Evolutionary conservation across 2,113 vertebrate genomes (phyloP).

Genomic region (Tympanuchus pallidicinctus): DNA sequence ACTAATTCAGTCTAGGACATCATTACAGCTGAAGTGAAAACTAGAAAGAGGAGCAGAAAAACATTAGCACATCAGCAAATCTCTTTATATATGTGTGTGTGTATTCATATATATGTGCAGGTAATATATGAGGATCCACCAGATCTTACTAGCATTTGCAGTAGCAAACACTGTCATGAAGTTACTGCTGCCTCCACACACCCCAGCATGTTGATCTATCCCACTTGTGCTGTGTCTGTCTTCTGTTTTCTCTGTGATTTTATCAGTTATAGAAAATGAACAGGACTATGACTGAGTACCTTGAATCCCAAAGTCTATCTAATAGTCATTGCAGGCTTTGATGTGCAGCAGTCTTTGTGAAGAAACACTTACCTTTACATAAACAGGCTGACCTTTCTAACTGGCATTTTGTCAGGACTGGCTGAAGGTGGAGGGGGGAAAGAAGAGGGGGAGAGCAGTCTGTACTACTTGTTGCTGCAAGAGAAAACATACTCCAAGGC

Average conservation of each 20-base stretch:
- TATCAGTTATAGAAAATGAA: neutral
- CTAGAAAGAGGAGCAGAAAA: slow-evolving; percentile 24
- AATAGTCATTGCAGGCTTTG: neutral
- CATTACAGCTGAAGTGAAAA: neutral
- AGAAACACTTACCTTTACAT: neutral
- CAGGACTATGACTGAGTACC: neutral
- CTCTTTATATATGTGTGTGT: neutral
- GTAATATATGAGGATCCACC: neutral
- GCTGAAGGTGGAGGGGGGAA: neutral
- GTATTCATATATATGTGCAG: neutral
- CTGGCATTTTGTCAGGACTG: neutral
- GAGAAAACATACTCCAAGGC: neutral
- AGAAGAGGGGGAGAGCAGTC: neutral
- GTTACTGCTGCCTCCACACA: neutral
- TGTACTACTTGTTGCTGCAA: slow-evolving; percentile 46
- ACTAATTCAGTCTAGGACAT: neutral
- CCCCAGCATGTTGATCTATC: neutral
- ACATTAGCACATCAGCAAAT: neutral
- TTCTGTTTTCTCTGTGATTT: neutral
- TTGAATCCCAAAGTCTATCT: neutral
- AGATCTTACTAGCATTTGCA: neutral
- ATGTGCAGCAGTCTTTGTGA: neutral
- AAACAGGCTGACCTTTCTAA: slow-evolving; percentile 27
- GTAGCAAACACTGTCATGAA: neutral
- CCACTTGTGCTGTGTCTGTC: neutral